Conservation (phyloP, 1,140 invertebrate genomes). For the Formica exsecta region DNA sequence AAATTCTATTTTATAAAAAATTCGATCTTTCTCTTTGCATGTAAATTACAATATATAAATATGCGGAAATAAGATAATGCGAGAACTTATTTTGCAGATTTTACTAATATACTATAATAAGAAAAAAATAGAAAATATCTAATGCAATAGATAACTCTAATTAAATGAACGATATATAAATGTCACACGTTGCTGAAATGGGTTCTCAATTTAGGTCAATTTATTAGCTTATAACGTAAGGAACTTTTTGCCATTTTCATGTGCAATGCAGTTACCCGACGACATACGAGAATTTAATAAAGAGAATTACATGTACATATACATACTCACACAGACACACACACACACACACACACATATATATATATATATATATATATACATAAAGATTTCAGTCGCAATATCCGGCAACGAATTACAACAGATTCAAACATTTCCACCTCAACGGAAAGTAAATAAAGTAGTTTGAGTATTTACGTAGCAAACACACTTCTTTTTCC, state of each 20-base stretch:
- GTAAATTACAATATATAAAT: neutral
- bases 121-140: neutral
- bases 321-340: neutral
- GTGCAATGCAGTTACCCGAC: neutral
- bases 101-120: neutral
- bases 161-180: neutral
- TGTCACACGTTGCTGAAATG: neutral
- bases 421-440: slow-evolving; percentile 51
- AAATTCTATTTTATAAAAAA: slow-evolving; percentile 6
- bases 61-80: neutral
- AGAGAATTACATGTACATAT: neutral
- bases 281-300: slow-evolving; percentile 26
- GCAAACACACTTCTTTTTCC: slow-evolving; percentile 53
- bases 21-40: neutral
- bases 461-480: slow-evolving; percentile 63
- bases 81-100: neutral
- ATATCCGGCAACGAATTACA: slow-evolving; percentile 66
- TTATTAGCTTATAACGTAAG: neutral
- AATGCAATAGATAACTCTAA: neutral
- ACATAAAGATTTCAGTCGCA: slow-evolving; percentile 37
- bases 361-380: too few relatives aligned
- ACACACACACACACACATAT: neutral
- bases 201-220: slow-evolving; percentile 26
- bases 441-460: slow-evolving; percentile 60
- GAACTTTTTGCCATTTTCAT: neutral